Evolutionary conservation across 2,797 vertebrate genomes (phyloP).

Genomic region (Paramormyrops hopkinsi): DNA sequence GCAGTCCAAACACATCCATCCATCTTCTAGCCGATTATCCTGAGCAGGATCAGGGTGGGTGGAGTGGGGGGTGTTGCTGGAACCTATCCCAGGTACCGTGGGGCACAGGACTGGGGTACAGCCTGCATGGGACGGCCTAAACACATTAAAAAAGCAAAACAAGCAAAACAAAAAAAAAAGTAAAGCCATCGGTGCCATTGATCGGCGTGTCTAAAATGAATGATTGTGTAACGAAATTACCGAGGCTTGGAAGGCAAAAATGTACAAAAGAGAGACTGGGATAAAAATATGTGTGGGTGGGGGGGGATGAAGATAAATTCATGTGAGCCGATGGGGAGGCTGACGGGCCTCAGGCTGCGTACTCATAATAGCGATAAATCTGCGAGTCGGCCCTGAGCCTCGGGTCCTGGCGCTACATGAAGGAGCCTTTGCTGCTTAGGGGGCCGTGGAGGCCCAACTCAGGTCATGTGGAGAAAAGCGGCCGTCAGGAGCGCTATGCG

Average conservation of each 20-base stretch:
- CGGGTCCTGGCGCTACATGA: conserved; percentile 15
- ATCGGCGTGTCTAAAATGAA: not conserved
- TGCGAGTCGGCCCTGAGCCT: conserved; percentile 2
- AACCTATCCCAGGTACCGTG: not conserved
- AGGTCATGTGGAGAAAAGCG: not conserved
- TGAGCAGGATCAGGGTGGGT: not conserved
- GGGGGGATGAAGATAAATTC: not conserved
- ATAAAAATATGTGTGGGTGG: not conserved
- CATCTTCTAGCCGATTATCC: not conserved
- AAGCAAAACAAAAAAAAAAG: not conserved
- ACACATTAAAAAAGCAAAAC: not conserved
- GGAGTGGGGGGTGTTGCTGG: not conserved
- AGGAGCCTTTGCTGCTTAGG: not conserved
- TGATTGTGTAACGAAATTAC: not conserved
- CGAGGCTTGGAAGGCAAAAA: conserved; percentile 17
- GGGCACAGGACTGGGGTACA: not conserved
- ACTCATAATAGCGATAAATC: conserved; percentile 22
- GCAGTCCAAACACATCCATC: not conserved
- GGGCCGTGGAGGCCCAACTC: not conserved
- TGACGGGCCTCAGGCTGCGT: conserved; percentile 17
- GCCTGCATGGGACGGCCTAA: not conserved
- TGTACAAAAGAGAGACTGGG: not conserved
- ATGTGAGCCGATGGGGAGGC: conserved; percentile 3
- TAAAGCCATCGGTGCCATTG: not conserved
- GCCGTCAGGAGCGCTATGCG: not conserved